Base-by-base conservation (phyloP, 2,797 vertebrate species). In the Benthosema pterotum region DNA sequence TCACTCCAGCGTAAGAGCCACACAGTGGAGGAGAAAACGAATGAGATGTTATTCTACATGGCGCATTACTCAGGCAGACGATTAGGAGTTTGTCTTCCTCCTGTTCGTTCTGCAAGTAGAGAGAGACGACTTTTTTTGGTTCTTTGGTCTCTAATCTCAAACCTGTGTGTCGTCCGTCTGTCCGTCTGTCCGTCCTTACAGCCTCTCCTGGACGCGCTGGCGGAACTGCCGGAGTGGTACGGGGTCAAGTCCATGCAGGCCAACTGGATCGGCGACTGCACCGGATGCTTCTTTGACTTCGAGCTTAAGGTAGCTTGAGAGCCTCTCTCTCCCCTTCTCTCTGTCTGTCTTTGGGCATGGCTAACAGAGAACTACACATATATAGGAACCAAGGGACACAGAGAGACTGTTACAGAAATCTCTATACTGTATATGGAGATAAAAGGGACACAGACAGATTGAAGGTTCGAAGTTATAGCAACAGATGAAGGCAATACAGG, bases 201-300 rank as follows among this genome's bases (percentile, higher is more conserved):
- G 98, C 93, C 94, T 55, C 94, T 99, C 77, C 85, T 92, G 83
- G 96, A 98, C 0, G 90, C 94, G 0, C 78, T 99, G 78, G 89
- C 87, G 0, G 92, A 96, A 69, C 94, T 99, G 60, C 97, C 98
- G 0, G 94, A 97, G 74, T 99, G 98, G 97, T 98, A 98, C 0
- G 97, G 97, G 22, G 94, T 99, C 72, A 98, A 97, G 88, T 92
- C 90, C 86, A 98, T 99, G 97, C 98, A 99, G 87, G 96, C 95
- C 22, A 96, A 99, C 90, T 99, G 97, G 97, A 96, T 99, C 45
- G 98, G 97, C 51, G 91, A 98, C 52, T 99, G 97, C 15, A 68
- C 75, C 11, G 98, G 98, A 54, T 98, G 97, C 88, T 95, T 85
- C 62, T 93, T 99, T 38, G 93, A 98, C 86, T 96, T 96, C 87